Evolutionary conservation across 2,888 invertebrate genomes (phyloP), one percentile per base, ranked within the genome.

Genomic region (Melipona beecheii): DNA sequence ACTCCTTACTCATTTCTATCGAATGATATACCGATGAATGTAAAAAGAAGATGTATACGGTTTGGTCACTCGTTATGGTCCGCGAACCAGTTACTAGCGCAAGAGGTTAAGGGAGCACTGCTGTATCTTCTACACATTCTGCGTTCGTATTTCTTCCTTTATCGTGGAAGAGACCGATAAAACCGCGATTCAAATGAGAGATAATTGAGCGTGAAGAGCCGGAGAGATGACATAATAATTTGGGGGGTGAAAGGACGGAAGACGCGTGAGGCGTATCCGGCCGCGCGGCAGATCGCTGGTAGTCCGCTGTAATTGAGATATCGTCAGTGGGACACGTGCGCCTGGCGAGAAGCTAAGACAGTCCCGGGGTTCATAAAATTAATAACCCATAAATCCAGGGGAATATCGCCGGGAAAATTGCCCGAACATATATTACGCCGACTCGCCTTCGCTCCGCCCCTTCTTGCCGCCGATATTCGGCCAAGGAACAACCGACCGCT

Each of bases 361-460:
- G 54, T 31, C 56, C 13, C 83, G 77, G 21, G 83, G 86, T 91
- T 89, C 91, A 88, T 91, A 91, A 92, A 92, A 92, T 92, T 91
- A 92, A 92, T 92, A 92, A 92, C 89, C 90, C 89, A 92, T 92
- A 91, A 92, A 92, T 92, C 88, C 81, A 76, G 43, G 62, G 73
- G 87, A 89, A 91, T 90, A 90, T 90, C 75, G 85, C 73, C 64
- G 86, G 58, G 91, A 91, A 91, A 92, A 92, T 92, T 90, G 88
- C 87, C 86, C 82, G 71, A 69, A 84, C 86, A 82, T 84, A 86
- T 86, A 90, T 90, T 83, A 86, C 58, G 11, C 49, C 78, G 60
- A 68, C 76, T 73, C 75, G 64, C 62, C 70, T n/a, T 52, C 17
- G n/a, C 49, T 76, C 52, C 70, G 13, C n/a, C 71, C 75, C 21